These are phyloP conservation scores for Tamias sibiricus DNA, from an alignment of 2,113 vertebrate genomes.

Conservation along the genomic window DNA sequence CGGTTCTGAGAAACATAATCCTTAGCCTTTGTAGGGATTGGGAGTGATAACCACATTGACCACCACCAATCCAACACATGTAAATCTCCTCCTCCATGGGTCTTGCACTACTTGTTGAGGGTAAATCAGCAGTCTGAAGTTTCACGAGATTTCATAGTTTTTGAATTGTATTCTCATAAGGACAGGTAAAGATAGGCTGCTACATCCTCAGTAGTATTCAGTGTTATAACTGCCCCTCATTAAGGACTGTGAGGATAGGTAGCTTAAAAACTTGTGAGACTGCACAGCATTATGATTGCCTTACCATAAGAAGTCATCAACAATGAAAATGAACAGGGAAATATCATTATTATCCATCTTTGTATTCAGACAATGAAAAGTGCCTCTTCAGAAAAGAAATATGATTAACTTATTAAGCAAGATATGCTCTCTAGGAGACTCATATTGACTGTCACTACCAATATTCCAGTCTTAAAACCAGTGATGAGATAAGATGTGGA, in stretches of 20 bases:
- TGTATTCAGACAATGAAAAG: neutral
- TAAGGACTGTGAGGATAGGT: neutral
- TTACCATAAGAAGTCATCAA: constrained; percentile 26
- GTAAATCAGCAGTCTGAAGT: neutral
- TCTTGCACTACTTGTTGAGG: neutral
- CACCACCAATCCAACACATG: neutral
- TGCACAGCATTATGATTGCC: neutral
- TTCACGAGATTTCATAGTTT: neutral
- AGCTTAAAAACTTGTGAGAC: neutral
- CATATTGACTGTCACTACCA: neutral
- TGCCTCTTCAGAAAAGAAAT: constrained; percentile 26
- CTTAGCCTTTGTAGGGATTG: neutral
- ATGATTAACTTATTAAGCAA: constrained; percentile 12
- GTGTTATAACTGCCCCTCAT: neutral
- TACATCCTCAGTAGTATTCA: neutral
- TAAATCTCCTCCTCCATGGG: neutral
- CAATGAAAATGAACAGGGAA: constrained; percentile 5
- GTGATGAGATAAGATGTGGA: neutral
- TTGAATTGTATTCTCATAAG: constrained; percentile 17
- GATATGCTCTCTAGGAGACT: neutral
- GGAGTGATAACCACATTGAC: neutral
- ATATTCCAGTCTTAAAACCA: neutral
- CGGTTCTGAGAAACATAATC: neutral
- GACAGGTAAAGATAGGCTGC: neutral
- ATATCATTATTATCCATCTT: neutral